Conservation (phyloP, 2,888 invertebrate species). For the Plebejus argus region DNA sequence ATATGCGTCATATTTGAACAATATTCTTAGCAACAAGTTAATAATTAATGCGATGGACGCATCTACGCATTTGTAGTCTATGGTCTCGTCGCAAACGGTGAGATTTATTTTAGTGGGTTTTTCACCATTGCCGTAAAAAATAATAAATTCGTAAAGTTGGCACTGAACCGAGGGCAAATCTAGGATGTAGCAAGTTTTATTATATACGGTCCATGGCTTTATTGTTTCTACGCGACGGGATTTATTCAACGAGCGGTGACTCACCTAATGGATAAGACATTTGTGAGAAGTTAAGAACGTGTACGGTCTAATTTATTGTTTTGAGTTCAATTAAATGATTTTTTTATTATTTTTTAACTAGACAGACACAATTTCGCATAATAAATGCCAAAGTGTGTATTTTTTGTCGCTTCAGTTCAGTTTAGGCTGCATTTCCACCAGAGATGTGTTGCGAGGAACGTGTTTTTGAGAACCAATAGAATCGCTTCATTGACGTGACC, state of each 20-base stretch:
- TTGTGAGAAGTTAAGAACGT: background rate
- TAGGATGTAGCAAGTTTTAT: constrained; percentile 23
- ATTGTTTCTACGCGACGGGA: constrained; percentile 15
- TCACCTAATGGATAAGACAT: constrained; percentile 3
- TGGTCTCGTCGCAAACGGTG: constrained; percentile 14
- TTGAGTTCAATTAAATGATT: background rate
- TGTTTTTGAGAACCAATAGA: too few relatives aligned
- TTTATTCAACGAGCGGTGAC: background rate
- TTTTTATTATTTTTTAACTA: background rate
- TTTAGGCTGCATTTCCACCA: too few relatives aligned
- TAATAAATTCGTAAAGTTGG: constrained; percentile 26
- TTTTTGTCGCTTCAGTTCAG: too few relatives aligned
- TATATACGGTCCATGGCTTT: constrained; percentile 23
- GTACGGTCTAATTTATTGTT: background rate
- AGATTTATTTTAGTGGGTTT: constrained; percentile 28
- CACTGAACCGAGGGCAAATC: constrained; percentile 18
- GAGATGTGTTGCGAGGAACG: too few relatives aligned
- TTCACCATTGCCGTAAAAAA: constrained; percentile 25
- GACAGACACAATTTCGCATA: background rate
- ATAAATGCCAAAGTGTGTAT: too few relatives aligned
- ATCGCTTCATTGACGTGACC: too few relatives aligned
- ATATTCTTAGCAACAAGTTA: background rate
- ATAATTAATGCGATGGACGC: background rate
- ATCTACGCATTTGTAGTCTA: background rate
- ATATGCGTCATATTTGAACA: background rate